phyloP scores from a whole-genome alignment of 2,797 vertebrate genomes.

The Acrocephalus scirpaceus region DNA sequence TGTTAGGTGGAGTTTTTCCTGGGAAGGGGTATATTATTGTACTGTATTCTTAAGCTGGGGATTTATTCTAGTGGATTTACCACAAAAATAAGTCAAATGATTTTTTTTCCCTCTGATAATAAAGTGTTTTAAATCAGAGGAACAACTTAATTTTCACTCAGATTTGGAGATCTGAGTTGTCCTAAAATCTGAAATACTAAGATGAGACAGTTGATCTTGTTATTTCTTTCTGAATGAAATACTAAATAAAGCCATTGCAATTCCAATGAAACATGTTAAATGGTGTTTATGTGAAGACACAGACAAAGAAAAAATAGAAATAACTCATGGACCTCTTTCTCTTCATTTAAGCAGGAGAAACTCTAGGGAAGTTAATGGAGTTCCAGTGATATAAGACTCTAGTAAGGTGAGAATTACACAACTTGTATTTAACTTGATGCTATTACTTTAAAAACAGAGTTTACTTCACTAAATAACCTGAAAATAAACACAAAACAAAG shows the following conservation, averaged over 20 bases:
- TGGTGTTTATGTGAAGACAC: not conserved
- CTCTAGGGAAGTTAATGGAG: not conserved
- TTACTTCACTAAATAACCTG: constrained; percentile 53
- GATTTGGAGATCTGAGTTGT: not conserved
- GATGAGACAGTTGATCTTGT: not conserved
- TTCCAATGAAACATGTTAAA: not conserved
- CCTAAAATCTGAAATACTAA: not conserved
- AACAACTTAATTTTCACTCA: not conserved
- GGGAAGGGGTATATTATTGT: not conserved
- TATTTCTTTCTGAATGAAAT: constrained; percentile 1
- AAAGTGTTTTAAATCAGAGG: not conserved
- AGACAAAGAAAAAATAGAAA: not conserved
- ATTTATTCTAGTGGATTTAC: not conserved
- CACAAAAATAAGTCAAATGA: not conserved
- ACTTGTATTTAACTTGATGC: not conserved
- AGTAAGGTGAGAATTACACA: constrained; percentile 3
- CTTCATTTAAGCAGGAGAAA: not conserved
- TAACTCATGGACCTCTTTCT: not conserved
- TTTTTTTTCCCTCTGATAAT: not conserved
- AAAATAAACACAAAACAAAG: constrained; percentile 78
- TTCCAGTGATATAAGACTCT: not conserved
- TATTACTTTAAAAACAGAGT: constrained; percentile 55
- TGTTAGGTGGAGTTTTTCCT: constrained; percentile 19
- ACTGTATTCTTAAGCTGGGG: not conserved
- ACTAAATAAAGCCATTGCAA: not conserved